A percentile compares a stretch with the other conserved stretches of the same genome.
Conservation (phyloP, 2,888 invertebrate genomes). For the Panopea generosa region DNA sequence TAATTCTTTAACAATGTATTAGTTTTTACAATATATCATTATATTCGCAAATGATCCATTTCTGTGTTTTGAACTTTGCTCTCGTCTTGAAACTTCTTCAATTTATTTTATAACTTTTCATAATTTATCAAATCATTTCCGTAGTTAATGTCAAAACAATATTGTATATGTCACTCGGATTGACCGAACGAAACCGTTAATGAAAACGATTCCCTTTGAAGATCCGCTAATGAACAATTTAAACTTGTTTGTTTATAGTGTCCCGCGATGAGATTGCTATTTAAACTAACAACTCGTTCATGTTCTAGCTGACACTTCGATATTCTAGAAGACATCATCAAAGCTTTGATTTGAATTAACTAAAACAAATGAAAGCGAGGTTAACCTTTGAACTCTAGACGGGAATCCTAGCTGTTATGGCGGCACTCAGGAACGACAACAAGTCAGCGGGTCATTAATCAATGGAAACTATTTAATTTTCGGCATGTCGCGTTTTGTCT, state of each 20-base stretch:
- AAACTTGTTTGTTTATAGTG: conserved; percentile 37
- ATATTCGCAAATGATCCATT: too few relatives aligned
- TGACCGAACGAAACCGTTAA: too few relatives aligned
- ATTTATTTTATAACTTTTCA: too few relatives aligned
- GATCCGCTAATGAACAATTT: conserved; percentile 45
- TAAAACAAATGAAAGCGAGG: conserved; percentile 43
- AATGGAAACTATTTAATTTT: conserved; percentile 47
- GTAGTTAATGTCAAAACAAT: too few relatives aligned
- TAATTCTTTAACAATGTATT: too few relatives aligned
- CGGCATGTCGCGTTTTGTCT: conserved; percentile 19
- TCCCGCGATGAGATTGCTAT: conserved; percentile 29
- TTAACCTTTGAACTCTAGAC: conserved; percentile 57
- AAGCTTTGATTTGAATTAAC: conserved; percentile 37
- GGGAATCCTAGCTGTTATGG: conserved; percentile 37
- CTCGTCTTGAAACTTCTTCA: too few relatives aligned
- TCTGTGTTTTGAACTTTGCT: too few relatives aligned
- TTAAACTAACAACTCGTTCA: conserved; percentile 29
- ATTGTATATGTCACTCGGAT: too few relatives aligned
- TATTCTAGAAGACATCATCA: conserved; percentile 41
- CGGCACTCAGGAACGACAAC: conserved; percentile 53
- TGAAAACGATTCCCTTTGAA: conserved; percentile 29
- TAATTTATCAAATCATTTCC: too few relatives aligned
- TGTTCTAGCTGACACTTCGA: conserved; percentile 28
- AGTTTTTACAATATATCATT: too few relatives aligned
- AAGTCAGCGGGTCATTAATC: conserved; percentile 47